These are phyloP conservation scores for Menura novaehollandiae DNA, from an alignment of 2,113 vertebrate genomes.

Conservation along the genomic window DNA sequence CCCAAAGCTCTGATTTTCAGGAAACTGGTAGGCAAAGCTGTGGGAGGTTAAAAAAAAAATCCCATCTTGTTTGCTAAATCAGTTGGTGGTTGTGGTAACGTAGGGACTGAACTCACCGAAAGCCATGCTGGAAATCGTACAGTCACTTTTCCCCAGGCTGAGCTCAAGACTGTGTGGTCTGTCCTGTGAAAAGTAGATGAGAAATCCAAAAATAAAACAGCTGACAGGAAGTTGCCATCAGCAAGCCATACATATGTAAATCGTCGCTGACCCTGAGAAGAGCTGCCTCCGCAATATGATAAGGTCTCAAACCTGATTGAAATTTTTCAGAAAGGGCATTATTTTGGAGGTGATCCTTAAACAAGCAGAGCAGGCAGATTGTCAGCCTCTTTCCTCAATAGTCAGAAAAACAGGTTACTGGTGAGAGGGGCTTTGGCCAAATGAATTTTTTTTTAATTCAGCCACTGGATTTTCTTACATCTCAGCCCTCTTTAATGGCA, in stretches of 20 bases:
- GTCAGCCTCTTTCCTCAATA: not conserved
- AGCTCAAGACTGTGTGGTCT: slow-evolving; percentile 50
- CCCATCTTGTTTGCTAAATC: slow-evolving; percentile 24
- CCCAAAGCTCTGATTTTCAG: not conserved
- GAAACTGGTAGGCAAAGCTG: slow-evolving; percentile 18
- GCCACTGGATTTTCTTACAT: not conserved
- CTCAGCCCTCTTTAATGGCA: not conserved
- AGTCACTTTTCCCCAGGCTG: not conserved
- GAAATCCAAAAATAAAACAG: slow-evolving; percentile 63
- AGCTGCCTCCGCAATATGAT: slow-evolving; percentile 46
- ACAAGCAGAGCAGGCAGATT: slow-evolving; percentile 25
- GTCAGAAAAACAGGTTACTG: not conserved
- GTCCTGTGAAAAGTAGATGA: slow-evolving; percentile 58
- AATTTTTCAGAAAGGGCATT: slow-evolving; percentile 53
- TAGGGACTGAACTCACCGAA: not conserved
- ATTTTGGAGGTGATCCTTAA: slow-evolving; percentile 47
- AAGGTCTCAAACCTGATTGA: slow-evolving; percentile 58
- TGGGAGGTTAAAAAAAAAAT: not conserved
- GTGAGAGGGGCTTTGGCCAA: not conserved
- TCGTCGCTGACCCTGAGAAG: slow-evolving; percentile 39
- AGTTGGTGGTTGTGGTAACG: slow-evolving; percentile 5
- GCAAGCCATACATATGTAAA: slow-evolving; percentile 54
- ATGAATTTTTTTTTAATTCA: not conserved
- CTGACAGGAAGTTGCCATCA: slow-evolving; percentile 40
- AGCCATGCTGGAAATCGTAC: not conserved